Percentiles rank a stretch among this genome's conserved stretches.
These are phyloP conservation scores for Raphicerus campestris DNA, from an alignment of 2,113 vertebrate species.

Conservation along the genomic window DNA sequence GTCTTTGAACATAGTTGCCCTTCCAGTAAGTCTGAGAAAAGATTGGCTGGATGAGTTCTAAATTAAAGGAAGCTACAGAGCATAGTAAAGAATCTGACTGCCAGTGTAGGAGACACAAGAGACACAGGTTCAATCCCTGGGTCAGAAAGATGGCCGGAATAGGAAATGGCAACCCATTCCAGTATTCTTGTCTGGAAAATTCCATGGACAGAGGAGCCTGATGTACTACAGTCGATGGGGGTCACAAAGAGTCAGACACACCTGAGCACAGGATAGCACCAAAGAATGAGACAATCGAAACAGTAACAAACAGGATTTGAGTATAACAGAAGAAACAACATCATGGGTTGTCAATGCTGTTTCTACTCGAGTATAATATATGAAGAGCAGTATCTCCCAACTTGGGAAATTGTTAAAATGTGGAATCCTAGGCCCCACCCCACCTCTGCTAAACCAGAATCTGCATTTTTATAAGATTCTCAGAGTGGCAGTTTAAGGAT, in stretches of 20 bases:
- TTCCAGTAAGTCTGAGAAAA: conserved; percentile 17
- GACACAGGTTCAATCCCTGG: background rate
- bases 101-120: background rate
- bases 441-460: background rate
- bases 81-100: background rate
- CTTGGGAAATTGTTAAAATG: background rate
- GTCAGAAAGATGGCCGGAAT: background rate
- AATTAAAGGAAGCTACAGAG: conserved; percentile 16
- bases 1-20: conserved; percentile 6
- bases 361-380: background rate
- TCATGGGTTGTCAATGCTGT: background rate
- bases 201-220: background rate
- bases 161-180: background rate
- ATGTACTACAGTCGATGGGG: background rate
- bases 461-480: background rate
- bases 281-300: conserved; percentile 1
- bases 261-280: background rate
- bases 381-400: background rate
- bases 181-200: background rate
- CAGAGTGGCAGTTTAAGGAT: background rate
- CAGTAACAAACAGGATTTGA: background rate
- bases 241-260: background rate
- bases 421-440: background rate
- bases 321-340: background rate
- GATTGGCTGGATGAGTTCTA: background rate